A percentile compares a stretch with the other conserved stretches of the same genome.
Evolutionary conservation across 2,113 vertebrate genomes (phyloP).

Genomic region (Malurus melanocephalus): DNA sequence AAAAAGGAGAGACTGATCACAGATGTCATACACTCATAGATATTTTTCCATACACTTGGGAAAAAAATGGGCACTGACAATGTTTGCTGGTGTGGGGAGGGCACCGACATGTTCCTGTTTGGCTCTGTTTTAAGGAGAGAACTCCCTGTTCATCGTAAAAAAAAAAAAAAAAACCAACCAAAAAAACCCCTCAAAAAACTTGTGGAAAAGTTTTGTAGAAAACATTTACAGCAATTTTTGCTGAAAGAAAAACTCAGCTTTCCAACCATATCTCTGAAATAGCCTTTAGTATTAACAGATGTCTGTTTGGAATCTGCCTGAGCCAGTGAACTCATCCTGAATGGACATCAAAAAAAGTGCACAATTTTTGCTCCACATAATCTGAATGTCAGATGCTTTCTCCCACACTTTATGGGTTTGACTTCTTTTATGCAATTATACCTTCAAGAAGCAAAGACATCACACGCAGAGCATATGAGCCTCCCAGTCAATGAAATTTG

Average conservation of each 20-base stretch:
- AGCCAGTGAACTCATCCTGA: conserved; percentile 6
- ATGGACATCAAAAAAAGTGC: neutral
- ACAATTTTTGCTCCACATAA: neutral
- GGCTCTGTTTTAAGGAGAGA: neutral
- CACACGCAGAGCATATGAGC: neutral
- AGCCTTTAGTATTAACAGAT: conserved; percentile 24
- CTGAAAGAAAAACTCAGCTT: conserved; percentile 2
- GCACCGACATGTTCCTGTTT: neutral
- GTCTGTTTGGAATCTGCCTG: neutral
- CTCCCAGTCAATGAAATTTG: neutral
- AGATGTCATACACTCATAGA: neutral
- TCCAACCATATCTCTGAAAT: neutral
- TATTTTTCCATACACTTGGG: neutral
- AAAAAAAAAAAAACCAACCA: neutral
- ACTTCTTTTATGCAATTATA: neutral
- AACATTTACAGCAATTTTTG: neutral
- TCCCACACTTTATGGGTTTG: neutral
- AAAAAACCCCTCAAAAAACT: neutral
- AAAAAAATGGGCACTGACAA: neutral
- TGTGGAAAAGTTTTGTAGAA: neutral
- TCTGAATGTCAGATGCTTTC: neutral
- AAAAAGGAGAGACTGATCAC: conserved; percentile 10
- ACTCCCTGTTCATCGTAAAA: neutral
- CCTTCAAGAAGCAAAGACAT: neutral
- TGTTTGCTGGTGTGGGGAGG: neutral